phyloP scores from a whole-genome alignment of 30 jellyfish, hydroid and myxozoan genomes.

The Turritopsis rubra region DNA sequence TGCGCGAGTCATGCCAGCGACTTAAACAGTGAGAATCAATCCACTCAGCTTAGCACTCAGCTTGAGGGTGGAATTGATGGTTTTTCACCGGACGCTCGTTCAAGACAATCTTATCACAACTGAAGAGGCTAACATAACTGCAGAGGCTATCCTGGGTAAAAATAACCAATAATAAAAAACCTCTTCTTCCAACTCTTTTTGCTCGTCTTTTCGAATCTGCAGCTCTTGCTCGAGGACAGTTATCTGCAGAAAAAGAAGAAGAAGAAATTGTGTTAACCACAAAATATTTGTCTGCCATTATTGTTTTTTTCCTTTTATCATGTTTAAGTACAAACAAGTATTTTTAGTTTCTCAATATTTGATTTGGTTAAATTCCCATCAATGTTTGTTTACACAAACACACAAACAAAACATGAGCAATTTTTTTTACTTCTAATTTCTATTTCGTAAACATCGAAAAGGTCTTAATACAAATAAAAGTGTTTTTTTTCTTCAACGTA shows the following conservation, averaged over 20 bases:
- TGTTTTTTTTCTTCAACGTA: background rate
- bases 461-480: background rate
- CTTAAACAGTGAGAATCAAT: too few species aligned
- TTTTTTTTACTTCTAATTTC: background rate
- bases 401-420: background rate
- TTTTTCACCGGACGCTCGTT: too few species aligned
- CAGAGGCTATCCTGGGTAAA: background rate
- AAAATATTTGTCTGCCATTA: background rate
- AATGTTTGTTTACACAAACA: background rate
- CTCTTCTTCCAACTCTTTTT: slow-evolving; percentile 36
- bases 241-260: slow-evolving; percentile 22
- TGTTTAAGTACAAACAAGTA: background rate
- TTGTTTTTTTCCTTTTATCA: background rate
- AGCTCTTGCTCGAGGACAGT: slow-evolving; percentile 36
- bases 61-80: too few species aligned
- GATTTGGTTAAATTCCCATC: background rate
- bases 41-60: too few species aligned
- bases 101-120: too few species aligned
- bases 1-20: too few species aligned
- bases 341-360: background rate
- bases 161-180: background rate
- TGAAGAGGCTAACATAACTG: too few species aligned
- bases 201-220: slow-evolving; percentile 31
- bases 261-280: background rate
- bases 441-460: background rate